Conservation (phyloP, 2,797 vertebrate species). For the Myiotriccus ornatus region DNA sequence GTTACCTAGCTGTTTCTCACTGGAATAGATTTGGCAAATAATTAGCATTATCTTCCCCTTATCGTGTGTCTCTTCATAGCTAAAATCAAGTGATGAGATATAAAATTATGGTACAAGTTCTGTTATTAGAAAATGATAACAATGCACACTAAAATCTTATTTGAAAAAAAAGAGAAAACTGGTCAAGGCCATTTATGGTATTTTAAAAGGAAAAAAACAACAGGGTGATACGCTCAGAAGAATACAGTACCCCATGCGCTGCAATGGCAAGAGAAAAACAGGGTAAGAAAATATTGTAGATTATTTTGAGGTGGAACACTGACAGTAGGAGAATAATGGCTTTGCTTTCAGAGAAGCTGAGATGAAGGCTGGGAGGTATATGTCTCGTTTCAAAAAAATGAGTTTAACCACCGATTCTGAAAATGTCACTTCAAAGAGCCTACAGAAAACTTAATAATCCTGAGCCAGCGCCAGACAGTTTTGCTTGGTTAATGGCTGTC, state of each 20-base stretch:
- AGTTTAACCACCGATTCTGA: constrained; percentile 29
- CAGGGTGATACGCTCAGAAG: not conserved
- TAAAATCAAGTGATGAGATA: not conserved
- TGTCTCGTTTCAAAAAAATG: not conserved
- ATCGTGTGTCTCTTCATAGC: not conserved
- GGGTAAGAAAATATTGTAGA: not conserved
- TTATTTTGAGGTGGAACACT: not conserved
- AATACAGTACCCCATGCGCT: not conserved
- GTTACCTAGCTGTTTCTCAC: not conserved
- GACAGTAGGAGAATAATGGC: constrained; percentile 13
- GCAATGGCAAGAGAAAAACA: not conserved
- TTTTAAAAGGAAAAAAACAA: not conserved
- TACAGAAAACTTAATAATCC: constrained; percentile 44
- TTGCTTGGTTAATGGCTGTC: not conserved
- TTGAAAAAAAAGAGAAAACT: not conserved
- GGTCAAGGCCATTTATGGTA: not conserved
- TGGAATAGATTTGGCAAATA: not conserved
- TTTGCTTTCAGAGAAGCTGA: constrained; percentile 10
- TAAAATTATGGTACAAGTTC: not conserved
- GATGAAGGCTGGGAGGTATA: not conserved
- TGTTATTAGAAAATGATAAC: not conserved
- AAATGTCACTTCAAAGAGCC: constrained; percentile 46
- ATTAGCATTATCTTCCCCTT: not conserved
- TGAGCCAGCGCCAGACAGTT: constrained; percentile 4
- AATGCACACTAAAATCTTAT: not conserved